Conservation (phyloP, 2,113 vertebrate genomes). For the Piliocolobus tephrosceles region DNA sequence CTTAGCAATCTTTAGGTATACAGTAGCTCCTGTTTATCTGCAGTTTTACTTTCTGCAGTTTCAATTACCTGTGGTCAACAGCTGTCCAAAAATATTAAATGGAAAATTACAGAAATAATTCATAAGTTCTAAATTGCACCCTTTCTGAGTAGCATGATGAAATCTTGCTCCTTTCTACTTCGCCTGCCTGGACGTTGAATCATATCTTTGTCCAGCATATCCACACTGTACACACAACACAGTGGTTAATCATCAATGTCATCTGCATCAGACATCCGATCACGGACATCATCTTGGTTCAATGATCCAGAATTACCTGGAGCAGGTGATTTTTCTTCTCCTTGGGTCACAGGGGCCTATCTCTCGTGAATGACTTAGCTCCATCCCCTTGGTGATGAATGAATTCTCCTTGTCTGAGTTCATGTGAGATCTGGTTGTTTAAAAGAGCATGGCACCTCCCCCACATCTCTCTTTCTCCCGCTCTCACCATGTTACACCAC, state of each 20-base stretch:
- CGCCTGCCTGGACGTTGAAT: neutral
- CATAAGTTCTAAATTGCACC: neutral
- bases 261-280: neutral
- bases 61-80: neutral
- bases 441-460: too few relatives aligned
- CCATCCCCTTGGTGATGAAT: too few relatives aligned
- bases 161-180: neutral
- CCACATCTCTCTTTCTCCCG: too few relatives aligned
- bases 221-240: neutral
- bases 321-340: neutral
- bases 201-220: neutral
- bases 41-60: neutral
- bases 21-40: neutral
- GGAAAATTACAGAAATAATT: neutral
- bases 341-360: too few relatives aligned
- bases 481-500: too few relatives aligned
- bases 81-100: neutral
- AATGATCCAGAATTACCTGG: neutral
- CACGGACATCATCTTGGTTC: neutral
- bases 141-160: neutral
- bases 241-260: neutral
- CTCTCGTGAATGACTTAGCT: too few relatives aligned
- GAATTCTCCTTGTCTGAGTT: too few relatives aligned
- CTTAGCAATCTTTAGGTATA: neutral
- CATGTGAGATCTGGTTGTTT: too few relatives aligned